Percentiles rank a stretch among this genome's conserved stretches.
Evolutionary conservation across 2,888 invertebrate species (phyloP).

Genomic region (Aphrophora alni): DNA sequence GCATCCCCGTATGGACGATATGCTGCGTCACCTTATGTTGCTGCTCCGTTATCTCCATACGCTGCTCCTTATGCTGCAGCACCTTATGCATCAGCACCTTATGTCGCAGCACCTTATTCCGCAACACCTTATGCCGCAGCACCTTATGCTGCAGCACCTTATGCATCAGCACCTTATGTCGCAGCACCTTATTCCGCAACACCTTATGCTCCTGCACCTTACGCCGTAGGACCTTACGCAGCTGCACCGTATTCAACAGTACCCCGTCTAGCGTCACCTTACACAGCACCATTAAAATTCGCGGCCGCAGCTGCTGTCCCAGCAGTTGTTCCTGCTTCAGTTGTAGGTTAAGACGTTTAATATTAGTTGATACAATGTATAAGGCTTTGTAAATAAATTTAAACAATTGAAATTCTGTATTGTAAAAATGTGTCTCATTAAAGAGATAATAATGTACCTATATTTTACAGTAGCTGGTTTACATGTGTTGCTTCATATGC

Average conservation of each 20-base stretch:
- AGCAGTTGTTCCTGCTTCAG: slow-evolving; percentile 33
- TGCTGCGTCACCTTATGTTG: slow-evolving; percentile 28
- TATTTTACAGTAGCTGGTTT: too few species aligned
- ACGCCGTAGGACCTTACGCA: slow-evolving; percentile 22
- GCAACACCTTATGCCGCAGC: slow-evolving; percentile 35
- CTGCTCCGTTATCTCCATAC: slow-evolving; percentile 22
- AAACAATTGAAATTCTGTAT: too few species aligned
- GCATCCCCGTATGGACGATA: slow-evolving; percentile 32
- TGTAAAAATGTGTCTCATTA: too few species aligned
- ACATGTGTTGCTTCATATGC: too few species aligned
- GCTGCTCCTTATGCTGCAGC: slow-evolving; percentile 31
- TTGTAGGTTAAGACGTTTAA: not conserved
- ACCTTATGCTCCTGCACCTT: slow-evolving; percentile 28
- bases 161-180: not conserved
- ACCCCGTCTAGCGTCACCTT: too few species aligned
- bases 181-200: slow-evolving; percentile 32
- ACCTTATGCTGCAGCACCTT: slow-evolving; percentile 25
- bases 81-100: slow-evolving; percentile 16
- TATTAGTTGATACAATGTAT: not conserved
- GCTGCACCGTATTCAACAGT: not conserved
- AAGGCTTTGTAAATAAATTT: not conserved
- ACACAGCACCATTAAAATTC: slow-evolving; percentile 32
- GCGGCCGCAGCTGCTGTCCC: slow-evolving; percentile 32
- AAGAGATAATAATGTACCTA: too few species aligned
- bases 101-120: slow-evolving; percentile 23